Evolutionary conservation across 2,888 invertebrate genomes (phyloP).

Genomic region (Lasioglossum oenotherae): DNA sequence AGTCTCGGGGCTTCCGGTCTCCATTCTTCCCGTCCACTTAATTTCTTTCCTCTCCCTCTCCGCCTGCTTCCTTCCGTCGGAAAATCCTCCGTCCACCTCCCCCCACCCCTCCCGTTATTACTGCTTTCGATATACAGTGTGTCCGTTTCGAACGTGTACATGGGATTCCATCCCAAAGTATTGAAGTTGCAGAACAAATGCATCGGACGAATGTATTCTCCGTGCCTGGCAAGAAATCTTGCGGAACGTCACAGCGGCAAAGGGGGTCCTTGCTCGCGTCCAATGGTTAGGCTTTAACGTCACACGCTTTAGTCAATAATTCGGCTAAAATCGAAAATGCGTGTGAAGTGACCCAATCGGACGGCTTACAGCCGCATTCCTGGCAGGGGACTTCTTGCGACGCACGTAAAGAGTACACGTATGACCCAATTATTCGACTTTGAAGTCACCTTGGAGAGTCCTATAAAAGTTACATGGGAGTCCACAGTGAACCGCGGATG

Average conservation of each 20-base stretch:
- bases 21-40: neutral
- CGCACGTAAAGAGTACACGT: neutral
- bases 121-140: neutral
- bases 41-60: neutral
- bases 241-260: too few relatives aligned
- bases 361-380: neutral
- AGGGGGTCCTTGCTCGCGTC: neutral
- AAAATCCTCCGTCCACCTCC: neutral
- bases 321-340: neutral
- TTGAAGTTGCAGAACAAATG: too few relatives aligned
- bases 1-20: neutral
- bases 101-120: neutral
- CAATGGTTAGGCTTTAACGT: neutral
- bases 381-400: neutral
- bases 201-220: neutral
- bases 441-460: neutral
- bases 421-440: neutral
- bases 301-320: neutral
- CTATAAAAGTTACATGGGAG: neutral
- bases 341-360: neutral
- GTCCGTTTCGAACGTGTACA: neutral
- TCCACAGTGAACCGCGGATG: neutral
- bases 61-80: neutral
- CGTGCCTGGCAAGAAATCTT: neutral
- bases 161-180: neutral